phyloP scores from a whole-genome alignment of 2,888 invertebrate genomes.

The Nebria brevicollis region DNA sequence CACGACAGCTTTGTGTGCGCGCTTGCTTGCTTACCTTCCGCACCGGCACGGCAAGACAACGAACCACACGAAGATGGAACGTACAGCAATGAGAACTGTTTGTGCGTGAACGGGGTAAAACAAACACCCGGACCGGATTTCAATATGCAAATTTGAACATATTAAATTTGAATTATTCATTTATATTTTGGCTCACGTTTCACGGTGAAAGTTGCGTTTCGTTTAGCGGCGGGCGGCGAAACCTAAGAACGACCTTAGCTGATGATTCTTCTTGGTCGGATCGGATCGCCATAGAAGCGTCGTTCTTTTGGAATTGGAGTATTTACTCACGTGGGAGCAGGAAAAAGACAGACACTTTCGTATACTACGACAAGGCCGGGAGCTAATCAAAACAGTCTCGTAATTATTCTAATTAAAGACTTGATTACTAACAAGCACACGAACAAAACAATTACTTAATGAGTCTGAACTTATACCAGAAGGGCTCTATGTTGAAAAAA shows the following conservation, averaged over 20 bases:
- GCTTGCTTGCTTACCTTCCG: background rate
- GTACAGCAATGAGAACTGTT: background rate
- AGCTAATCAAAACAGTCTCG: conserved; percentile 53
- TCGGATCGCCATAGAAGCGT: background rate
- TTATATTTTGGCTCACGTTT: conserved; percentile 49
- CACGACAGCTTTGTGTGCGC: background rate
- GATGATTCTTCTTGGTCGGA: background rate
- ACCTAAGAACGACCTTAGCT: background rate
- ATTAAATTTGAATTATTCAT: conserved; percentile 51
- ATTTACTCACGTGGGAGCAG: background rate
- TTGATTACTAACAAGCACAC: conserved; percentile 51
- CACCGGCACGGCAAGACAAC: background rate
- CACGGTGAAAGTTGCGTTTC: conserved; percentile 28
- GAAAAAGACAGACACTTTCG: background rate
- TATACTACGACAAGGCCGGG: conserved; percentile 13
- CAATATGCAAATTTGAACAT: conserved; percentile 40
- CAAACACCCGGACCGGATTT: conserved; percentile 25
- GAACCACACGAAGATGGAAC: background rate
- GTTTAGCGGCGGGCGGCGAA: conserved; percentile 27
- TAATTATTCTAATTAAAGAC: conserved; percentile 53
- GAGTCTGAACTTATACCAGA: conserved; percentile 31
- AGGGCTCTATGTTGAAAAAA: background rate
- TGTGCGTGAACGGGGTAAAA: conserved; percentile 16
- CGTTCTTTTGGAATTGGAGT: background rate
- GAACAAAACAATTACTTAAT: conserved; percentile 53